phyloP scores from a whole-genome alignment of 2,113 vertebrate species.

The Tragelaphus buxtoni region DNA sequence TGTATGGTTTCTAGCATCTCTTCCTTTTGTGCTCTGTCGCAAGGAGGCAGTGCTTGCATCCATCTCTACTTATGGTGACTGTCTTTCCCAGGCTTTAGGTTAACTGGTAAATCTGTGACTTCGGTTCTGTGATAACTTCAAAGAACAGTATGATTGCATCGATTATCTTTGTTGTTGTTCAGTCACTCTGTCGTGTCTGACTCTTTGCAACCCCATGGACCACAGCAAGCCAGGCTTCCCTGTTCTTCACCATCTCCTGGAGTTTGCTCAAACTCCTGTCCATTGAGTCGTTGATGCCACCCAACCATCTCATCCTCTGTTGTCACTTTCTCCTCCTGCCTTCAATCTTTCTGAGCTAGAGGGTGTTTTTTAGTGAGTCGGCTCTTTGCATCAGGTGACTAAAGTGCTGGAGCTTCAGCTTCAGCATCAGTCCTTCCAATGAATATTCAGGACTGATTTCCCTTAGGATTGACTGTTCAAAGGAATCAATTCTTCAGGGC shows the following conservation, averaged over 20 bases:
- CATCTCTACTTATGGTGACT: background rate
- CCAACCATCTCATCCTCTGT: background rate
- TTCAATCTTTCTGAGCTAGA: background rate
- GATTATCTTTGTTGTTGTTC: background rate
- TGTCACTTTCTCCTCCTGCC: background rate
- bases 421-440: background rate
- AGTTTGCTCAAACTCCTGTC: background rate
- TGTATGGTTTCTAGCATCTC: background rate
- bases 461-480: background rate
- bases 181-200: background rate
- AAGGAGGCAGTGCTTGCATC: background rate
- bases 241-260: background rate
- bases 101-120: background rate
- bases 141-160: background rate
- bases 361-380: background rate
- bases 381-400: background rate
- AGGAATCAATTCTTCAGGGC: background rate
- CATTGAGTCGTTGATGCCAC: background rate
- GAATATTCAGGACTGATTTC: background rate
- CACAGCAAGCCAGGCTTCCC: background rate
- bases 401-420: background rate
- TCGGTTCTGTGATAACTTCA: background rate
- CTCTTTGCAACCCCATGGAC: background rate
- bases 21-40: background rate
- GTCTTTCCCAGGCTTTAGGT: background rate